Conservation (phyloP, 2,888 invertebrate species). For the Selenia dentaria region DNA sequence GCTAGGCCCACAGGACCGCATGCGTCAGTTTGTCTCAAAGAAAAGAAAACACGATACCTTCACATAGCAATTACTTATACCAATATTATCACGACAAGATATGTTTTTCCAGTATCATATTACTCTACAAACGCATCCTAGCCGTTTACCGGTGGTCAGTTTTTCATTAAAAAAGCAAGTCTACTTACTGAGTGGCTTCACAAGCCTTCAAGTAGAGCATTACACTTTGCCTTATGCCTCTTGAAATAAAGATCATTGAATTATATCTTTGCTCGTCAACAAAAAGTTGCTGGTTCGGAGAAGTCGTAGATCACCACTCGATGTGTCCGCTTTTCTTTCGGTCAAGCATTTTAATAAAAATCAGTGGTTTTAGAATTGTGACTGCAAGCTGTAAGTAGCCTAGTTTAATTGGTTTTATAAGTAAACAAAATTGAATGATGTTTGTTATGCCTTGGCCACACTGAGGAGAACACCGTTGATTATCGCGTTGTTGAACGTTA, state of each 20-base stretch:
- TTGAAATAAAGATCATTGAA: background rate
- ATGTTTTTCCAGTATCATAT: constrained; percentile 40
- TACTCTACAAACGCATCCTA: constrained; percentile 51
- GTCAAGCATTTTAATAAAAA: too few species aligned
- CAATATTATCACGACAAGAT: constrained; percentile 37
- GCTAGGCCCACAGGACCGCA: too few species aligned
- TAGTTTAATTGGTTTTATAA: too few species aligned
- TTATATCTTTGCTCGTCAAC: background rate
- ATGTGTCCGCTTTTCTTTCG: constrained; percentile 5
- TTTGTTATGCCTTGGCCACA: too few species aligned
- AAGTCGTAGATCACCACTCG: constrained; percentile 20
- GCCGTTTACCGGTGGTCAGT: constrained; percentile 47
- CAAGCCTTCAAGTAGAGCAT: background rate
- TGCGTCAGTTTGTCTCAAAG: background rate
- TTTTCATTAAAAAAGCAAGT: constrained; percentile 26
- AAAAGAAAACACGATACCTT: background rate
- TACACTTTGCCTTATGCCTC: background rate
- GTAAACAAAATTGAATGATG: too few species aligned
- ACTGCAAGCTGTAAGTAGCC: too few species aligned
- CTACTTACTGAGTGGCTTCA: background rate
- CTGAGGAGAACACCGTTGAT: too few species aligned
- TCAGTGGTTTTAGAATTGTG: too few species aligned
- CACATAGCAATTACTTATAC: constrained; percentile 29
- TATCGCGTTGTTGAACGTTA: too few species aligned
- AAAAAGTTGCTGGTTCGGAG: constrained; percentile 12